These are phyloP conservation scores for Perca fluviatilis DNA, from an alignment of 2,113 vertebrate genomes.

Conservation along the genomic window DNA sequence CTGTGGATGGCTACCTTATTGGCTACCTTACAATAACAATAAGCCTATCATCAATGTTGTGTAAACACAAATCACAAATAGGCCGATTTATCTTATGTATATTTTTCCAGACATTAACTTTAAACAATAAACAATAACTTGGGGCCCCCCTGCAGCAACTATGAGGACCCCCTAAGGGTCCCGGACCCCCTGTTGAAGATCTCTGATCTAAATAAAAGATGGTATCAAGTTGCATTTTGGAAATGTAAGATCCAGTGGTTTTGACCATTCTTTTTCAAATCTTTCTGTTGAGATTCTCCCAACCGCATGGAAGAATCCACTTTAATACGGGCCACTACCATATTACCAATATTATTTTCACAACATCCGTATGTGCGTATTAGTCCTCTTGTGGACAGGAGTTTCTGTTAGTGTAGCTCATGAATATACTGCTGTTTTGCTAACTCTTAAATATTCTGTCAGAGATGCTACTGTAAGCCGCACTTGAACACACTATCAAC, in stretches of 20 bases:
- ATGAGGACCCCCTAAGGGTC: no score
- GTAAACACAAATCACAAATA: no score
- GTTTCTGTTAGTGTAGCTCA: not conserved
- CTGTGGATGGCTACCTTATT: no score
- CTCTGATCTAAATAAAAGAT: not conserved
- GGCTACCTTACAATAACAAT: no score
- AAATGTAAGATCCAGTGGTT: not conserved
- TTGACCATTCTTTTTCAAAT: not conserved
- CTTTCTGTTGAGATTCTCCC: not conserved
- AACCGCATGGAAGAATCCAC: not conserved
- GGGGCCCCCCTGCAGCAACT: no score
- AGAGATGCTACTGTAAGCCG: no score
- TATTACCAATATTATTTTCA: not conserved
- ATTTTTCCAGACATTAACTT: no score
- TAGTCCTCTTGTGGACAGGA: not conserved
- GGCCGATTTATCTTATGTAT: no score
- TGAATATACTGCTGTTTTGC: not conserved
- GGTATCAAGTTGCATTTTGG: not conserved
- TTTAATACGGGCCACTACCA: not conserved
- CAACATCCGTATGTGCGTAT: not conserved
- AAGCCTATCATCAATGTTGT: no score
- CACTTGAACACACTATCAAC: not conserved
- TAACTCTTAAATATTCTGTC: not conserved
- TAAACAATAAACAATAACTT: no score
- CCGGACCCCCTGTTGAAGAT: no score